A percentile compares a stretch with the other conserved stretches of the same genome.
phyloP scores from a whole-genome alignment of 2,797 vertebrate genomes.

The Siniperca obscura region DNA sequence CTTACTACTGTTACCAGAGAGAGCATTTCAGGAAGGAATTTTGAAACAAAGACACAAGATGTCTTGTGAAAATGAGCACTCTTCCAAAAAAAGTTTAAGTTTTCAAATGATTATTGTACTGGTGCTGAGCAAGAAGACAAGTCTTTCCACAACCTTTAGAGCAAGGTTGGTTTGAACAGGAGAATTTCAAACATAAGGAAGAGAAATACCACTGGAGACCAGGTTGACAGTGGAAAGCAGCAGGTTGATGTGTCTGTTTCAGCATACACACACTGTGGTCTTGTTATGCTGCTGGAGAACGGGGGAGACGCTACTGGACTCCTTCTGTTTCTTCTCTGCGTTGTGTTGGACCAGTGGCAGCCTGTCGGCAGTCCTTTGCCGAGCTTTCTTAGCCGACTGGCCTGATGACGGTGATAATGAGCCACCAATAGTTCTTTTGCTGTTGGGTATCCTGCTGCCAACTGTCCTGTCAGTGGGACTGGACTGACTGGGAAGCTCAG shows the following conservation, averaged over 20 bases:
- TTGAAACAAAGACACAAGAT: conserved; percentile 13
- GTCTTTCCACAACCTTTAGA: conserved; percentile 2
- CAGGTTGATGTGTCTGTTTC: conserved; percentile 61
- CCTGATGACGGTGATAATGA: conserved; percentile 70
- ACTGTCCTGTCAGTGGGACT: conserved; percentile 29
- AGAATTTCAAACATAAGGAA: not conserved
- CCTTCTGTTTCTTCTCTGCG: conserved; percentile 90
- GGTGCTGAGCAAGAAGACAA: not conserved
- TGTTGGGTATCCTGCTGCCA: conserved; percentile 82
- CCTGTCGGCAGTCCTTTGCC: conserved; percentile 80
- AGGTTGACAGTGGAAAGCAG: conserved; percentile 34
- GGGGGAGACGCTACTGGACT: conserved; percentile 80
- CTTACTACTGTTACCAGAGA: not conserved
- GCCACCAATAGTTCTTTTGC: conserved; percentile 88
- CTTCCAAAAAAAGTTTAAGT: not conserved
- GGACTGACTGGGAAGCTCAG: conserved; percentile 43
- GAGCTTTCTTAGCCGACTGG: conserved; percentile 73
- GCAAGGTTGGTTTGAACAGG: conserved; percentile 2
- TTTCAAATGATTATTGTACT: conserved; percentile 1
- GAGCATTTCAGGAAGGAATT: conserved; percentile 19
- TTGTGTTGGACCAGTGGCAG: conserved; percentile 83
- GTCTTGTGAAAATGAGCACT: conserved; percentile 10
- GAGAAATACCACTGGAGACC: conserved; percentile 2
- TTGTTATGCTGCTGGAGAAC: conserved; percentile 92
- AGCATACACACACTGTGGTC: conserved; percentile 92